phyloP scores from a whole-genome alignment of 2,113 vertebrate genomes.

The Erythrocercus mccallii region DNA sequence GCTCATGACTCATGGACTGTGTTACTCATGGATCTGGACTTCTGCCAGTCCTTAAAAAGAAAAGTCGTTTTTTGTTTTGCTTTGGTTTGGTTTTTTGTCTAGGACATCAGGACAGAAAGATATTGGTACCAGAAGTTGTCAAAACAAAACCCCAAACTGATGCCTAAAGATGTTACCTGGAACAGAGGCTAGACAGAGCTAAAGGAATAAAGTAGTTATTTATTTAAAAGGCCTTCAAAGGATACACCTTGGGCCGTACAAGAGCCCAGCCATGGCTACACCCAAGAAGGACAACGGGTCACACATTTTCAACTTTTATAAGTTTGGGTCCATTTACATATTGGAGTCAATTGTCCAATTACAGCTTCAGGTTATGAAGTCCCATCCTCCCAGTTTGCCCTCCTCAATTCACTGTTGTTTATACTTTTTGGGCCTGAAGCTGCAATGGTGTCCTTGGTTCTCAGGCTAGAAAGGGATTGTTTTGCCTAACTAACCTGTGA shows the following conservation, averaged over 20 bases:
- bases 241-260: not conserved
- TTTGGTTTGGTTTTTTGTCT: not conserved
- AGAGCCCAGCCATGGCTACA: not conserved
- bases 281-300: not conserved
- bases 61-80: too few relatives aligned
- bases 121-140: not conserved
- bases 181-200: not conserved
- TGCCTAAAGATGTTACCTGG: not conserved
- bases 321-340: not conserved
- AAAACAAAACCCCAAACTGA: not conserved
- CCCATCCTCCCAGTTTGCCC: not conserved
- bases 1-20: not conserved
- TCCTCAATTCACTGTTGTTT: not conserved
- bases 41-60: not conserved
- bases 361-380: not conserved
- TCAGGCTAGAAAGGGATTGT: not conserved
- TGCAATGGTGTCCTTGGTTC: not conserved
- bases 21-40: not conserved
- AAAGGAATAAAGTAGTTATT: not conserved
- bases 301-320: not conserved
- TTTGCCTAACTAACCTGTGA: not conserved
- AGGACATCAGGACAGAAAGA: not conserved
- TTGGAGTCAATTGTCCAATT: not conserved
- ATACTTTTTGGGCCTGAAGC: not conserved
- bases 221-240: not conserved